phyloP scores from a whole-genome alignment of 2,888 invertebrate genomes.

The Dorcus hopei region DNA sequence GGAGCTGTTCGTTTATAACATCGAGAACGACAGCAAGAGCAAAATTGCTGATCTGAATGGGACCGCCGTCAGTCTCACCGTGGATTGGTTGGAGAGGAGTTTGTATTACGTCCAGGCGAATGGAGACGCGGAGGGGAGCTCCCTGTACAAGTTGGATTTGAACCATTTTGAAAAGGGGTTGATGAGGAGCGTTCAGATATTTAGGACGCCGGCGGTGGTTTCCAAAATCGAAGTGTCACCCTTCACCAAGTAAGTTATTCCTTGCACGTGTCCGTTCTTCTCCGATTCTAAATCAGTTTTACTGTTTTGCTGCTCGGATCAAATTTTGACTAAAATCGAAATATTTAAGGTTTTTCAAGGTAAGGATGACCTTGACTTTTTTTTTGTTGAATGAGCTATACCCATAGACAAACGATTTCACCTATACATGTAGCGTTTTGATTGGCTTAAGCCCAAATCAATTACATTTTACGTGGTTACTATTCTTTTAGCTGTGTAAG shows the following conservation, averaged over 20 bases:
- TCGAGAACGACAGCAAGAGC: slow-evolving; percentile 54
- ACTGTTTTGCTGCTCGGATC: too few relatives aligned
- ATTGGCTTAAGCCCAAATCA: too few relatives aligned
- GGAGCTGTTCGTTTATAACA: slow-evolving; percentile 63
- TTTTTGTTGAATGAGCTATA: too few relatives aligned
- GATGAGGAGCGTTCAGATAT: slow-evolving; percentile 52
- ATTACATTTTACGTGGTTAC: too few relatives aligned
- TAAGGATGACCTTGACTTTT: too few relatives aligned
- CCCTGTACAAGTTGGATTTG: slow-evolving; percentile 65
- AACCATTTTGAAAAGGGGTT: slow-evolving; percentile 58
- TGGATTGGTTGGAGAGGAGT: slow-evolving; percentile 85
- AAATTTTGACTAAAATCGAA: too few relatives aligned
- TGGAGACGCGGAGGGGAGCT: slow-evolving; percentile 44
- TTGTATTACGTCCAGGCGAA: slow-evolving; percentile 74
- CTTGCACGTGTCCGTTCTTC: background rate
- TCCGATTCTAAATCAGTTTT: background rate
- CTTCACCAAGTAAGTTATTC: slow-evolving; percentile 58
- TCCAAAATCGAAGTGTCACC: slow-evolving; percentile 73
- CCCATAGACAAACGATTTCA: too few relatives aligned
- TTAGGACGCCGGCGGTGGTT: slow-evolving; percentile 57
- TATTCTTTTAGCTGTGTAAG: too few relatives aligned
- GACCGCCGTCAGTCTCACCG: slow-evolving; percentile 65
- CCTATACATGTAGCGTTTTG: too few relatives aligned
- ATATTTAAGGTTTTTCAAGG: too few relatives aligned
- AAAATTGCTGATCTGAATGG: slow-evolving; percentile 58